Base-by-base conservation (phyloP, 1,140 invertebrate genomes). In the Aphidius ervi region DNA sequence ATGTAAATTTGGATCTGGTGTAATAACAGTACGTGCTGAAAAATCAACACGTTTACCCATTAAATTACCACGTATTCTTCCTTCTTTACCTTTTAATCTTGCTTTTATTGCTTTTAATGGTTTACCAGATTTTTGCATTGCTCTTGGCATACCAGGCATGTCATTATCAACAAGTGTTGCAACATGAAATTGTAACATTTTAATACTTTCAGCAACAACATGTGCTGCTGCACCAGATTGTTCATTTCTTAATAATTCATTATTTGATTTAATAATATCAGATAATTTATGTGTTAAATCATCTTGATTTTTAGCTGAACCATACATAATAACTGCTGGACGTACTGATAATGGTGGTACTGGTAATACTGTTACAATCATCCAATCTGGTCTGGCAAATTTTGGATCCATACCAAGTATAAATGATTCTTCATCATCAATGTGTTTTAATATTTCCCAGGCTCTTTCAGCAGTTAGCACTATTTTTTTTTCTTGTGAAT, bases 41-140 rank as follows among this genome's bases (percentile, higher is more conserved):
- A 99, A 99, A 71, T 99, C 98, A 0, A 99, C 98, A 83, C 98
- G 94, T 77, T 99, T 99, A 61, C 98, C 98, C 97, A 99, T 99
- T 66, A 99, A 85, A 76, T 99, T 99, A 69, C 97, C 97, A 79
- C 98, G 83, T 70, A 99, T 98, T 70, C 98, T 83, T 0, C 98
- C 98, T 88, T 99, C 97, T 79, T 99, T 99, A 8, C 91, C 91
- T 70, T 94, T 93, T 9, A 94, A 74, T 52, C 91, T 83, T 0
- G 91, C 88, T 80, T 99, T 99, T 16, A 99, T 88, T 0, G 98
- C 96, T 82, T 99, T 99, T 1, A 99, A 77, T 0, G 98, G 98
- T 75, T 99, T 91, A 1, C 98, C 98, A 0, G 96, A 98, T 78
- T 99, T 99, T 78, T 99, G 98, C 85, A 97, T 95, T 5, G 98